These are phyloP conservation scores for Drosophila mulleri DNA, from an alignment of 2,888 invertebrate species.

Conservation along the genomic window DNA sequence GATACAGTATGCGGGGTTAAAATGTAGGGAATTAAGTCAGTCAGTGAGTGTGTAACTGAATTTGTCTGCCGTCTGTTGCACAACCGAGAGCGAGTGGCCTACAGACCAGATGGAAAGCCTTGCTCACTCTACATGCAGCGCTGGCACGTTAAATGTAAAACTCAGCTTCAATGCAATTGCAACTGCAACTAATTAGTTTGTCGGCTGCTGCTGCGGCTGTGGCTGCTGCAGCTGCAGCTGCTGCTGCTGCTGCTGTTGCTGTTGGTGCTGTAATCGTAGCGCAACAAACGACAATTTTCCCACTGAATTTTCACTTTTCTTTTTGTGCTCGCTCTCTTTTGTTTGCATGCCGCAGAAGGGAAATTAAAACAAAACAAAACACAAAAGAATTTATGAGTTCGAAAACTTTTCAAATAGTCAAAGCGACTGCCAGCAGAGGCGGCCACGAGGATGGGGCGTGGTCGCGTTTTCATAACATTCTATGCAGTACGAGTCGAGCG, in stretches of 20 bases:
- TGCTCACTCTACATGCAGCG: constrained; percentile 60
- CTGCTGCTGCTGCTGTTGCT: constrained; percentile 28
- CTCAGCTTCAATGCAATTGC: constrained; percentile 70
- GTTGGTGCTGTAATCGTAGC: constrained; percentile 63
- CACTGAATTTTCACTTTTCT: constrained; percentile 77
- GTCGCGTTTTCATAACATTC: constrained; percentile 28
- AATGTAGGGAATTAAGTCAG: constrained; percentile 81
- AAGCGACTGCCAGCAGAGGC: not conserved
- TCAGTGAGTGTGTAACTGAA: constrained; percentile 76
- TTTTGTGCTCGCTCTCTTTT: constrained; percentile 26
- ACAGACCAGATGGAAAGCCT: constrained; percentile 46
- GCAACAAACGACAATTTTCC: constrained; percentile 73
- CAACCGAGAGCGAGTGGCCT: constrained; percentile 55
- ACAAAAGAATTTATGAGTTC: constrained; percentile 75
- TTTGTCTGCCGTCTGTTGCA: constrained; percentile 69
- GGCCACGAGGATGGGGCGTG: not conserved
- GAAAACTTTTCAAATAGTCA: constrained; percentile 65
- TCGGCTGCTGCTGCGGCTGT: constrained; percentile 38
- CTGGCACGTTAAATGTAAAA: constrained; percentile 54
- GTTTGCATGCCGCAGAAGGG: constrained; percentile 44
- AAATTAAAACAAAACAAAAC: constrained; percentile 59
- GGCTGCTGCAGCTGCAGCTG: constrained; percentile 17
- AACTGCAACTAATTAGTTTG: constrained; percentile 78
- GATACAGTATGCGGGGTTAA: constrained; percentile 28
- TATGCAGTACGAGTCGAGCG: constrained; percentile 24